phyloP scores from a whole-genome alignment of 2,797 vertebrate species.

The Varecia variegata region DNA sequence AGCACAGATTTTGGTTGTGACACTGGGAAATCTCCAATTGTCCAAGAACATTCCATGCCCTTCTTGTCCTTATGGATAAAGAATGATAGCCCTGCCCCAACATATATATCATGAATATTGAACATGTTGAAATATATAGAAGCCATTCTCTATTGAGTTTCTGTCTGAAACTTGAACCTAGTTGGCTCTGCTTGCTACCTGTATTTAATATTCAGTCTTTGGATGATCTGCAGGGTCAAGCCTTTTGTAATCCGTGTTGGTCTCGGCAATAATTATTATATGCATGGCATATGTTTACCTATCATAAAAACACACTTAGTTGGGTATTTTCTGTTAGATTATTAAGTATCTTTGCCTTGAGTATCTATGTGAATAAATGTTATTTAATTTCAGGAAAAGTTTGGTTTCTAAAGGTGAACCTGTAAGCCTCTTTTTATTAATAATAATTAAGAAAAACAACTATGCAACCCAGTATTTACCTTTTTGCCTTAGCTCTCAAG shows the following conservation, averaged over 20 bases:
- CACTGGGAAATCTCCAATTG: constrained; percentile 22
- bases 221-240: not conserved
- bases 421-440: constrained; percentile 1
- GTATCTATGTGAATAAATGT: not conserved
- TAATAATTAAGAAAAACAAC: not conserved
- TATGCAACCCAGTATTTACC: not conserved
- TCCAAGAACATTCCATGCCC: constrained; percentile 50
- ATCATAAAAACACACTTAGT: not conserved
- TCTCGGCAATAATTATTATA: not conserved
- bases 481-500: constrained; percentile 1
- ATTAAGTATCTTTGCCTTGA: not conserved
- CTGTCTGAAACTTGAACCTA: not conserved
- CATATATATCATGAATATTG: not conserved
- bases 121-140: not conserved
- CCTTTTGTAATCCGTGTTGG: not conserved
- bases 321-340: not conserved
- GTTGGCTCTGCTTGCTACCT: not conserved
- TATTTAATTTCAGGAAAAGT: not conserved
- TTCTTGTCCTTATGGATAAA: not conserved
- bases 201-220: not conserved
- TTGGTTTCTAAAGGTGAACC: not conserved
- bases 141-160: not conserved
- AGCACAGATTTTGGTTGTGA: constrained; percentile 64
- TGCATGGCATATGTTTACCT: not conserved
- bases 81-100: not conserved